These are phyloP conservation scores for Liopterus haemorrhoidalis DNA, from an alignment of 2,888 invertebrate genomes.

Conservation along the genomic window DNA sequence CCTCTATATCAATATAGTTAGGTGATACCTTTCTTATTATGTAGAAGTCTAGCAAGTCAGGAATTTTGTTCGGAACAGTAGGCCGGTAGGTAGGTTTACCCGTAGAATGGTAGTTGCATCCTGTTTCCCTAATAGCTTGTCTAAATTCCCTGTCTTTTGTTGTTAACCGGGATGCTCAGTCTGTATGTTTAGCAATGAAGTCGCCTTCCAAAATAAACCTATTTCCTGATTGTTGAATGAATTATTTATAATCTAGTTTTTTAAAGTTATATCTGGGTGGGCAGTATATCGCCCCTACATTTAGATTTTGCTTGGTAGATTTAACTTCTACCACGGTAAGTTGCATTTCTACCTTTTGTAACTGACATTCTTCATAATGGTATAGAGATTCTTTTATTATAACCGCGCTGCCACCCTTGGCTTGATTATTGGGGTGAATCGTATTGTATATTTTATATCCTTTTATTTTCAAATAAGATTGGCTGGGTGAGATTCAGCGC, in stretches of 20 bases:
- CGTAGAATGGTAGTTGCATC: background rate
- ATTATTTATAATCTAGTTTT: background rate
- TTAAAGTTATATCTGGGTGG: slow-evolving; percentile 3
- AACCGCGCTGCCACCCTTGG: background rate
- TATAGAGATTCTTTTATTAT: background rate
- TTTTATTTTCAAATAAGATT: background rate
- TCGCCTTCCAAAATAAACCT: background rate
- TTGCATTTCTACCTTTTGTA: background rate
- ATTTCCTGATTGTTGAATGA: background rate
- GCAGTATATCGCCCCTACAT: background rate
- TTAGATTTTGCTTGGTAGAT: background rate
- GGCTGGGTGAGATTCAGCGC: too few species aligned
- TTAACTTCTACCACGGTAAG: background rate
- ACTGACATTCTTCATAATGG: background rate
- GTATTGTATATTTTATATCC: background rate
- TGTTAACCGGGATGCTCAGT: background rate
- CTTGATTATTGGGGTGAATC: background rate
- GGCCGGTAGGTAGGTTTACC: background rate
- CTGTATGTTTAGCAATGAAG: background rate
- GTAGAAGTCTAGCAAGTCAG: slow-evolving; percentile 3
- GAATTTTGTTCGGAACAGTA: background rate
- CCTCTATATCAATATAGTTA: too few species aligned
- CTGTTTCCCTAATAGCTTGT: background rate
- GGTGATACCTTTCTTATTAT: too few species aligned
- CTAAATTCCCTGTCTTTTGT: background rate